phyloP scores from a whole-genome alignment of 1,140 invertebrate genomes.

The Panulirus ornatus region DNA sequence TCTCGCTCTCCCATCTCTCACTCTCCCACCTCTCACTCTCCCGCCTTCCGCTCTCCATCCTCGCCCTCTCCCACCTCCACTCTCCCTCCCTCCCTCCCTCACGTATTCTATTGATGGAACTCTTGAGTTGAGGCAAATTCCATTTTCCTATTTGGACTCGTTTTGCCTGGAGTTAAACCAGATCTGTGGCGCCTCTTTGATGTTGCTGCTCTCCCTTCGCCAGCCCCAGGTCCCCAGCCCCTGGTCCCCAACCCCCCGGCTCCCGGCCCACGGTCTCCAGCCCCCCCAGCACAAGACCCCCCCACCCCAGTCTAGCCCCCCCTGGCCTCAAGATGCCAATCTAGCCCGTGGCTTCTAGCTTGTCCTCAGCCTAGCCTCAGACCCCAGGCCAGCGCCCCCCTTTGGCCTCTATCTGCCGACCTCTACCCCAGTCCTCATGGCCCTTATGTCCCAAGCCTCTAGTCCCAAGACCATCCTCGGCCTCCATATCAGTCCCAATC shows the following conservation, averaged over 20 bases:
- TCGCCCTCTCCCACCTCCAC: background rate
- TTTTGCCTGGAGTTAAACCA: conserved; percentile 67
- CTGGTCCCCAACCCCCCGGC: background rate
- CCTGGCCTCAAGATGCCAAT: background rate
- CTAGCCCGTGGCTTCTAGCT: background rate
- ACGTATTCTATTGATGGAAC: background rate
- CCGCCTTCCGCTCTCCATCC: background rate
- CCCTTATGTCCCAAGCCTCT: no score
- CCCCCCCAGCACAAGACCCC: background rate
- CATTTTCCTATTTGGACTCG: conserved; percentile 63
- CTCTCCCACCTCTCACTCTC: conserved; percentile 2
- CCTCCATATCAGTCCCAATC: no score
- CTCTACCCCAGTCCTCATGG: no score
- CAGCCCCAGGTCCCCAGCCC: background rate
- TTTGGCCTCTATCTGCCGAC: background rate
- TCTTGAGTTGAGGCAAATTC: conserved; percentile 55
- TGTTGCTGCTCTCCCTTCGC: background rate
- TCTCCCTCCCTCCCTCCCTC: background rate
- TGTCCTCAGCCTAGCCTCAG: background rate
- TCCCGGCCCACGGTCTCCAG: background rate
- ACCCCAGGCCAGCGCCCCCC: background rate
- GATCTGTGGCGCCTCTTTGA: conserved; percentile 58
- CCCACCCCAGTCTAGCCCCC: background rate
- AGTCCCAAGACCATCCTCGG: no score
- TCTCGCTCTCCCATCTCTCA: conserved; percentile 23